Base-by-base conservation (phyloP, 2,113 vertebrate species). In the Symphodus melops region DNA sequence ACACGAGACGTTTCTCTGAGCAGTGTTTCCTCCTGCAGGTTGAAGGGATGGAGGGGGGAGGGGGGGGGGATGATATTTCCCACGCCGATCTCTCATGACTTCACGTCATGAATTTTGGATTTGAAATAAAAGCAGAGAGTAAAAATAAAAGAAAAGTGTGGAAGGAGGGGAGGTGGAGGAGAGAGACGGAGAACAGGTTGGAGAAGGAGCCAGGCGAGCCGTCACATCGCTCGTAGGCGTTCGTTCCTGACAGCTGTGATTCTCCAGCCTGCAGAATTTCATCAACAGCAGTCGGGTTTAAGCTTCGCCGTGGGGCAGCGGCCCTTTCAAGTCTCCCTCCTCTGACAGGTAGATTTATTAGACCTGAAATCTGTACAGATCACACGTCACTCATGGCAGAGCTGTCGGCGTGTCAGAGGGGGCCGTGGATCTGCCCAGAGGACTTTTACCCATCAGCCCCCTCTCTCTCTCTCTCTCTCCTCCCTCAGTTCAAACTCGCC, bases 291-390 rank as follows among this genome's bases (percentile, higher is more conserved):
- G 96, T 96, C 96, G 96, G 95, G 93, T 97, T 96, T 97, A 97
- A 97, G 96, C 96, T 93, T 93, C 93, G 96, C 96, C 95, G 95
- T 94, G 93, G 96, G 97, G 95, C 96, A 94, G 92, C 94, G 95
- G 95, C 95, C 94, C 97, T 96, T 97, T 97, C 96, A 97, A 96
- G 96, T 96, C 91, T 90, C 84, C 80, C 55, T 82, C 83, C 95
- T 76, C 95, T 99, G 97, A 98, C 97, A 98, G 97, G 96, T 97
- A 95, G 97, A 99, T 98, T 98, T 98, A 99, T 98, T 98, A 98
- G 96, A 95, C 96, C 96, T 96, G 96, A 99, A 98, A 97, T 97
- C 96, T 97, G 96, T 96, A 97, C 96, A 96, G 96, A 97, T 98
- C 96, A 96, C 95, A 96, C 96, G 95, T 97, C 96, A 98, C 94